Evolutionary conservation across 2,113 vertebrate species (phyloP).

Genomic region (Anolis sagrei): DNA sequence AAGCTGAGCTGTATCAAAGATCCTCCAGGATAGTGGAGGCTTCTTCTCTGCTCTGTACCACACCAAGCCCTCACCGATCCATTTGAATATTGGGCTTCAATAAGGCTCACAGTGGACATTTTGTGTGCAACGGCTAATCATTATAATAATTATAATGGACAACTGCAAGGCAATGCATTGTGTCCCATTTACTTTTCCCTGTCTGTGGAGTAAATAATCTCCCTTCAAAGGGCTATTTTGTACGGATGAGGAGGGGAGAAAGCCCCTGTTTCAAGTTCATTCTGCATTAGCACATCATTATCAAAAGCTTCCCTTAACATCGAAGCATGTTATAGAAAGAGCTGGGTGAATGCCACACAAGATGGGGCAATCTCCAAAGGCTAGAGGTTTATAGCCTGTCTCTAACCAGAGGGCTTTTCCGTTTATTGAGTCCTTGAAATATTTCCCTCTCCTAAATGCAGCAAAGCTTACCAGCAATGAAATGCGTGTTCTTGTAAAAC

Average conservation of each 20-base stretch:
- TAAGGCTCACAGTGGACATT: slow-evolving; percentile 4
- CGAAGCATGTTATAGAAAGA: not conserved
- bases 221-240: slow-evolving; percentile 24
- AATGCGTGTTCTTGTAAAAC: not conserved
- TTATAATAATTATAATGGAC: not conserved
- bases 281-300: slow-evolving; percentile 4
- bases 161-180: not conserved
- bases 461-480: not conserved
- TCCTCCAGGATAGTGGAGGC: slow-evolving; percentile 58
- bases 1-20: slow-evolving; percentile 45
- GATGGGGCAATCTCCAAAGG: not conserved
- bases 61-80: slow-evolving; percentile 50
- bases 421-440: not conserved
- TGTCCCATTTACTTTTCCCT: slow-evolving; percentile 22
- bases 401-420: no score
- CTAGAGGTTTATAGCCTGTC: not conserved
- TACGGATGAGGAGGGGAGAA: not conserved
- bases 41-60: slow-evolving; percentile 61
- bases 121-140: not conserved
- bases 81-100: slow-evolving; percentile 45
- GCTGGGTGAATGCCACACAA: not conserved
- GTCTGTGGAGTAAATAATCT: slow-evolving; percentile 29
- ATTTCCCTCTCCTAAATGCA: not conserved
- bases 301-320: slow-evolving; percentile 16
- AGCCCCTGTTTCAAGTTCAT: slow-evolving; percentile 21